A percentile compares a stretch with the other conserved stretches of the same genome.
These are phyloP conservation scores for Drosophila malerkotliana DNA, from an alignment of 1,140 invertebrate species.

Conservation along the genomic window DNA sequence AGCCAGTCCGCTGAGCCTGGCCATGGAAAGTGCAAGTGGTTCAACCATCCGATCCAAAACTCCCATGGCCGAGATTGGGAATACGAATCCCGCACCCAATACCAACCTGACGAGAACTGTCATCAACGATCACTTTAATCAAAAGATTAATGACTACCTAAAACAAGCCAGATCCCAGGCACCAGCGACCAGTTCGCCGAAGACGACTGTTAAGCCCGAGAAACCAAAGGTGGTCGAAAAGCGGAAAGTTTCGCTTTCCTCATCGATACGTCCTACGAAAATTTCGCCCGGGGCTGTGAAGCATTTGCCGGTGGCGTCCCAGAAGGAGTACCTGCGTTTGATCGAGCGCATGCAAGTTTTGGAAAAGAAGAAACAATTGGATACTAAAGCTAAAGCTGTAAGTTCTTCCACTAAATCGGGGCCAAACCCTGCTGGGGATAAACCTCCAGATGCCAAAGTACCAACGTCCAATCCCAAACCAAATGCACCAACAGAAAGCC, in stretches of 20 bases:
- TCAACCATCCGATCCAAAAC: conserved; percentile 71
- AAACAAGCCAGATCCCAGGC: conserved; percentile 67
- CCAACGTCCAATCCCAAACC: neutral
- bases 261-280: conserved; percentile 25
- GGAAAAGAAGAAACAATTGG: conserved; percentile 58
- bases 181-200: neutral
- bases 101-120: conserved; percentile 51
- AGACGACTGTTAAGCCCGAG: neutral
- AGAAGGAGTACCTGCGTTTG: conserved; percentile 73
- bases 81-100: conserved; percentile 7
- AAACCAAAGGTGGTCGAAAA: neutral
- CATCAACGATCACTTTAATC: conserved; percentile 73
- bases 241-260: neutral
- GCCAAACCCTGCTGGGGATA: neutral
- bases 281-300: conserved; percentile 69
- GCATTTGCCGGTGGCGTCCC: conserved; percentile 73
- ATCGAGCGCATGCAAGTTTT: conserved; percentile 77
- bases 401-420: neutral
- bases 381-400: conserved; percentile 1
- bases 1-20: conserved; percentile 66
- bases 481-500: conserved; percentile 39
- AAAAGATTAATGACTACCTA: conserved; percentile 73
- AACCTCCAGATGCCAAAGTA: neutral
- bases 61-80: conserved; percentile 59
- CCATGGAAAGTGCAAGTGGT: conserved; percentile 60